A percentile compares a stretch with the other conserved stretches of the same genome.
Conservation (phyloP, 2,797 vertebrate species). For the Xenentodon cancila region DNA sequence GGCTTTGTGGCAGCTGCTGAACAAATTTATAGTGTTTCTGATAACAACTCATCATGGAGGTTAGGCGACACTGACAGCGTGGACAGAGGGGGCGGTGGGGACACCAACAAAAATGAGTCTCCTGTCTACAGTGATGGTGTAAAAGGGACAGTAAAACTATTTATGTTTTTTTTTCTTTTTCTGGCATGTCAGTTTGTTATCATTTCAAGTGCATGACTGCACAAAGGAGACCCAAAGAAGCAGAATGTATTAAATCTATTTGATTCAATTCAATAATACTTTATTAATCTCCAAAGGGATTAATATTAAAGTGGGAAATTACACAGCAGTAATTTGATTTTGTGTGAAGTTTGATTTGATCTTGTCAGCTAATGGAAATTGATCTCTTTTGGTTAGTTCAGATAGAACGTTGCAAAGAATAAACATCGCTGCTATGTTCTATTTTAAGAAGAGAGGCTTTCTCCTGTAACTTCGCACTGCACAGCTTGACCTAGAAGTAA, state of each 20-base stretch:
- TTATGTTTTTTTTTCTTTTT: constrained; percentile 34
- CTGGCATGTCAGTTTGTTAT: constrained; percentile 20
- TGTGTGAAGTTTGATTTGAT: too few relatives aligned
- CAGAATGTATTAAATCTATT: background rate
- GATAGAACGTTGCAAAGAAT: too few relatives aligned
- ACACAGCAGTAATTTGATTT: too few relatives aligned
- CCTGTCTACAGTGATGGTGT: constrained; percentile 22
- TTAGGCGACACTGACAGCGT: constrained; percentile 45
- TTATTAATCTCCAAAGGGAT: too few relatives aligned
- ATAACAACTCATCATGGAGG: constrained; percentile 59
- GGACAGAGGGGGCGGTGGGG: background rate
- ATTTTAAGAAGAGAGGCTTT: too few relatives aligned
- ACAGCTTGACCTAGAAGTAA: too few relatives aligned
- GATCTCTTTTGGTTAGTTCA: too few relatives aligned
- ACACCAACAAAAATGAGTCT: background rate
- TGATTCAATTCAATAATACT: too few relatives aligned
- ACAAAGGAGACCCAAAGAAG: constrained; percentile 3
- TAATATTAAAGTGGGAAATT: too few relatives aligned
- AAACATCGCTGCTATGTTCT: too few relatives aligned
- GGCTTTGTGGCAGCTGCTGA: constrained; percentile 63
- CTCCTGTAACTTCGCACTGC: too few relatives aligned
- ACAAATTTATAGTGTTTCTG: constrained; percentile 62
- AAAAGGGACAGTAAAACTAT: constrained; percentile 35
- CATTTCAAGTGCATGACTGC: constrained; percentile 17
- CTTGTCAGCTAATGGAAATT: too few relatives aligned